Conservation (phyloP, 2,797 vertebrate genomes). For the Acanthurus tractus region DNA sequence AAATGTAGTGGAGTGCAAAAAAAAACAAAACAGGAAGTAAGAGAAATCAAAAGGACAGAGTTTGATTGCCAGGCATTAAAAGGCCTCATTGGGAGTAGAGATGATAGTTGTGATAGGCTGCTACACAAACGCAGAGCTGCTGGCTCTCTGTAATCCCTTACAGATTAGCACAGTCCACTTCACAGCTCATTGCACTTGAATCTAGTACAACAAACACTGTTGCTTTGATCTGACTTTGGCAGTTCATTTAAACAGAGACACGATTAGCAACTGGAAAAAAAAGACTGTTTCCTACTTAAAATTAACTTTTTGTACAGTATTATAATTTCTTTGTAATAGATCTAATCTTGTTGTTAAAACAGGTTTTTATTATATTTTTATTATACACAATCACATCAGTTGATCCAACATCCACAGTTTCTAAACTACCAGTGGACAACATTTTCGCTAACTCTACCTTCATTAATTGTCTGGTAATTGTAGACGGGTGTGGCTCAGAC, state of each 20-base stretch:
- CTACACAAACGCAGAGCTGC: constrained; percentile 61
- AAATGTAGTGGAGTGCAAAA: not conserved
- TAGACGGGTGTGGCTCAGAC: constrained; percentile 73
- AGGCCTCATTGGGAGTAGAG: constrained; percentile 30
- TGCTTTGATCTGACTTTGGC: constrained; percentile 44
- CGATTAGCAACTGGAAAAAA: not conserved
- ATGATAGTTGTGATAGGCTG: constrained; percentile 54
- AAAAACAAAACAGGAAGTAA: not conserved
- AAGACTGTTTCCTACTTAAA: not conserved
- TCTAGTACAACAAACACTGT: constrained; percentile 41
- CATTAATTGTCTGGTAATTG: constrained; percentile 59
- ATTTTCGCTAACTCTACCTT: constrained; percentile 34
- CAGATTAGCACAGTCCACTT: constrained; percentile 70
- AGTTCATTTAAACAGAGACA: not conserved
- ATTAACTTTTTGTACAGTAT: not conserved
- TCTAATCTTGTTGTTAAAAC: constrained; percentile 12
- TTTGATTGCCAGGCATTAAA: constrained; percentile 33
- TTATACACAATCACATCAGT: not conserved
- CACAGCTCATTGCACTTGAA: constrained; percentile 66
- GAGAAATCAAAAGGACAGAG: constrained; percentile 1
- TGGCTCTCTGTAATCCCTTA: constrained; percentile 64
- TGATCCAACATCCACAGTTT: not conserved
- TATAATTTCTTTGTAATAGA: not conserved
- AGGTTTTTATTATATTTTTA: not conserved
- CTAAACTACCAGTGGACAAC: not conserved